Percentiles rank a stretch among this genome's conserved stretches.
These are phyloP conservation scores for Actinia tenebrosa DNA, from an alignment of 64 coral and sea anemone species.

Conservation along the genomic window DNA sequence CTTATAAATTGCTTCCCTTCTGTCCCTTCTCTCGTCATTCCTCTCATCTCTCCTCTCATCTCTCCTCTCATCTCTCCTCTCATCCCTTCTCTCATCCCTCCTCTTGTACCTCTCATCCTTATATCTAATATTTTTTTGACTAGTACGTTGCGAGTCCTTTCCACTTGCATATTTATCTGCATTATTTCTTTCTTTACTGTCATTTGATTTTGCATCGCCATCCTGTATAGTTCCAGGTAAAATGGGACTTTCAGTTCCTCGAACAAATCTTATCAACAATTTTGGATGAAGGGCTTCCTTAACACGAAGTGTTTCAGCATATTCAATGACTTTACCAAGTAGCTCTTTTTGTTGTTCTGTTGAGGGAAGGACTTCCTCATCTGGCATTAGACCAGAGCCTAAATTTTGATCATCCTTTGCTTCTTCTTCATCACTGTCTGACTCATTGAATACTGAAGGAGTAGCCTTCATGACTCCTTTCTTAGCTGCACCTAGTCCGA, in stretches of 20 bases:
- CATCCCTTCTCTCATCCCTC: neutral
- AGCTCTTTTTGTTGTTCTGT: constrained; percentile 69
- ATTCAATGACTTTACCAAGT: constrained; percentile 81
- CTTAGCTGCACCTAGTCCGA: constrained; percentile 38
- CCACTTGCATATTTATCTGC: neutral
- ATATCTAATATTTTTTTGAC: neutral
- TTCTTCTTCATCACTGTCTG: constrained; percentile 80
- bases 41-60: neutral
- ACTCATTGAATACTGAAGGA: constrained; percentile 72
- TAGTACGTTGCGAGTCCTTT: neutral
- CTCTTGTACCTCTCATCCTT: neutral
- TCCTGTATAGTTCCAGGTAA: constrained; percentile 70
- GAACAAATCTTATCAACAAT: constrained; percentile 83
- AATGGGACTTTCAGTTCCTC: constrained; percentile 55
- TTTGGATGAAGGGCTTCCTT: constrained; percentile 57
- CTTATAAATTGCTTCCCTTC: neutral
- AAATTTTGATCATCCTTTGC: constrained; percentile 26
- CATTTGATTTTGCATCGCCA: neutral
- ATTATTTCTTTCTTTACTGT: neutral
- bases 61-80: neutral
- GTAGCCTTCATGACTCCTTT: constrained; percentile 35
- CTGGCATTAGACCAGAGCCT: constrained; percentile 27
- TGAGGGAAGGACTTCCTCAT: constrained; percentile 58
- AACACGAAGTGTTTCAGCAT: constrained; percentile 81
- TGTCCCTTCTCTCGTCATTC: neutral